Base-by-base conservation (phyloP, 37 sponge, comb jelly and placozoan species). In the Axinella damicornis region DNA sequence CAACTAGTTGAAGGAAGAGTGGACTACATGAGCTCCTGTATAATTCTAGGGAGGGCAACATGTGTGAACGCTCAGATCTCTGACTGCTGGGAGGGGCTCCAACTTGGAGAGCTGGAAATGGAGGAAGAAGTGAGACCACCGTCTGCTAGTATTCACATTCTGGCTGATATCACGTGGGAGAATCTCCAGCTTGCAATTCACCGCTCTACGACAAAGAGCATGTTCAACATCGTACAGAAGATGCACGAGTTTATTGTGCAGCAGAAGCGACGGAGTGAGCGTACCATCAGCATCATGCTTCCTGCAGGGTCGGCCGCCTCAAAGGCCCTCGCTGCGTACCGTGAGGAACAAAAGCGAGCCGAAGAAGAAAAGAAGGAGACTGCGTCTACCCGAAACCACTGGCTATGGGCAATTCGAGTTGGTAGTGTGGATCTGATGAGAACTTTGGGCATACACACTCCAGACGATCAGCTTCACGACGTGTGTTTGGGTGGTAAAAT, bases 1-100 rank as follows among this genome's bases (percentile, higher is more conserved):
- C 34, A 53, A 6, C 53, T 76, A n/a, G 54, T 88, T 32, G 83
- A 95, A 21, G 86, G 83, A 1, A 65, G 83, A 68, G 83, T 95
- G 54, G 92, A 95, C 69, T 95, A 89, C 83, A 95, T 95, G 95
- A 88, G 92, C 33, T 68, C 94, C 1, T 76, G 62, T 36, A 81
- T 84, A 9, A 33, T 93, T 17, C 82, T 89, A 20, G 82, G 61
- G 22, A 73, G 71, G 62, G 87, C 90, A 33, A 70, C 78, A 22
- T 32, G 78, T 0, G 20, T 88, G 14, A 36, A 32, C 4, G 81
- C 81, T 12, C 24, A 81, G 1, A 16, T 71, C 0, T 75, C 37
- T 52, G 94, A 93, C 53, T 18, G 33, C 52, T 93, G 94, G 94
- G 60, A 88, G 30, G 90, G 86, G 19, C 74, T 82, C 27, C 71